Percentiles rank a stretch among this genome's conserved stretches.
phyloP scores from a whole-genome alignment of 2,797 vertebrate species.

The Spinus pinus region DNA sequence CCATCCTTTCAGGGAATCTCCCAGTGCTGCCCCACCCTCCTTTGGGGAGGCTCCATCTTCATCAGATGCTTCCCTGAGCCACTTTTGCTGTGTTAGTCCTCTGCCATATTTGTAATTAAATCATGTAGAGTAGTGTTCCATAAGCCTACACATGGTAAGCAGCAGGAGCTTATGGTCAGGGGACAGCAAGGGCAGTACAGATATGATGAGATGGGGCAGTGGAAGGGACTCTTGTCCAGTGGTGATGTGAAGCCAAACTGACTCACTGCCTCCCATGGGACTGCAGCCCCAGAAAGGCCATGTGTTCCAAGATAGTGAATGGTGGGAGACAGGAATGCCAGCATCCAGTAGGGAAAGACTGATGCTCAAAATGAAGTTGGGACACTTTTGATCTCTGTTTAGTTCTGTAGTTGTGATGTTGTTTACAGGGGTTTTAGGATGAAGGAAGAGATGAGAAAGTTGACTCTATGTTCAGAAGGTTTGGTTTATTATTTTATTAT shows the following conservation, averaged over 20 bases:
- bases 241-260: neutral
- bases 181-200: neutral
- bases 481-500: too few relatives aligned
- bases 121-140: neutral
- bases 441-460: too few relatives aligned
- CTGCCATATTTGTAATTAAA: neutral
- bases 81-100: neutral
- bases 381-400: neutral
- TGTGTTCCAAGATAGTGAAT: neutral
- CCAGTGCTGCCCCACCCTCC: neutral
- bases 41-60: neutral
- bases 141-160: neutral
- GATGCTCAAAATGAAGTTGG: neutral
- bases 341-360: rapidly evolving
- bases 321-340: neutral
- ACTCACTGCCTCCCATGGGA: neutral
- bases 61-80: neutral
- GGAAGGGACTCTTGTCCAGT: neutral
- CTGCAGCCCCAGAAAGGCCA: neutral
- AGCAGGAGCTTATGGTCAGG: neutral
- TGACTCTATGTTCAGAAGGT: too few relatives aligned
- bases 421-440: too few relatives aligned
- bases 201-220: neutral
- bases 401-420: neutral
- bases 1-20: neutral